Conservation (phyloP, 1,140 invertebrate genomes). For the Hermetia illucens region DNA sequence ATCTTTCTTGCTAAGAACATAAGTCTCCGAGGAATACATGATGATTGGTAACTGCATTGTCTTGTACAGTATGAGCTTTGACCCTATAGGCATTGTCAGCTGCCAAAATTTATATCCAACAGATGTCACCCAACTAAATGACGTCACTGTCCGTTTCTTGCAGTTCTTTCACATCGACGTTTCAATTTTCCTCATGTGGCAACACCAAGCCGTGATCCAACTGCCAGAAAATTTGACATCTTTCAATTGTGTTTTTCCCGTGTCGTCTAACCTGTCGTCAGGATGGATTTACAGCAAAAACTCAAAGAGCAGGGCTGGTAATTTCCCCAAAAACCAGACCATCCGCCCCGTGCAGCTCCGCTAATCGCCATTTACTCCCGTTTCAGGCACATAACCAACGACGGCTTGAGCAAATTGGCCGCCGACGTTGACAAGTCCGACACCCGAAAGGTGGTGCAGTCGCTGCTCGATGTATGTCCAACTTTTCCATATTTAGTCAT, state of each 20-base stretch:
- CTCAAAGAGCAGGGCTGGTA: slow-evolving; percentile 44
- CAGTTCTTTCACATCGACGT: no score
- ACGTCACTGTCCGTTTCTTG: no score
- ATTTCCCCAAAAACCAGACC: slow-evolving; percentile 16
- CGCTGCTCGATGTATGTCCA: slow-evolving; percentile 57
- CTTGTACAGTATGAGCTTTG: no score
- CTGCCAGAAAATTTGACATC: slow-evolving; percentile 1
- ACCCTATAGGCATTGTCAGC: no score
- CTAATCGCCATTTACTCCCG: slow-evolving; percentile 9
- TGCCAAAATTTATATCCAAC: no score
- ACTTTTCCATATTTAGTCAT: not conserved
- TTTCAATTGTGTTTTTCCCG: not conserved
- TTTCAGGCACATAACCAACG: slow-evolving; percentile 51
- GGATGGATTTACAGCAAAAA: slow-evolving; percentile 22
- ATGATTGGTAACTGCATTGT: no score
- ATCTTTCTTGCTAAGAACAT: no score
- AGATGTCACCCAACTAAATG: no score
- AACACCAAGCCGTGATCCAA: no score
- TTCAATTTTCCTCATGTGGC: no score
- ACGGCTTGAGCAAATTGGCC: slow-evolving; percentile 47
- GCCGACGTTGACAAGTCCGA: slow-evolving; percentile 48
- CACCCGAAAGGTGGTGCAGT: slow-evolving; percentile 44
- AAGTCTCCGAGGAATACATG: no score
- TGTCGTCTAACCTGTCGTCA: slow-evolving; percentile 2
- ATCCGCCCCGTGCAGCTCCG: slow-evolving; percentile 12